Evolutionary conservation across 2,888 invertebrate genomes (phyloP).

Genomic region (Pyrgus malvae): DNA sequence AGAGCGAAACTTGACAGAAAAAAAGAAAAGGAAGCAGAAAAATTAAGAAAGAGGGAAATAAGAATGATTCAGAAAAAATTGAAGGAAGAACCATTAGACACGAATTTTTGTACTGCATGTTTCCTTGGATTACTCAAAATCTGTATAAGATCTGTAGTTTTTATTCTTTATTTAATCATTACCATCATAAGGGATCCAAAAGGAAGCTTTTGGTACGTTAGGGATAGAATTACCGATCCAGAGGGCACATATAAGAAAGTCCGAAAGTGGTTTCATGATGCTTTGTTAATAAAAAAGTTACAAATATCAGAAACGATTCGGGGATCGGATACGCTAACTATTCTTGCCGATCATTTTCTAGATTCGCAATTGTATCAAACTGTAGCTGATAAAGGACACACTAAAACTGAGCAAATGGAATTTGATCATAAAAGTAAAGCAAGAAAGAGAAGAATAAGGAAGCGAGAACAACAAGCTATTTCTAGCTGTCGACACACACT

Average conservation of each 20-base stretch:
- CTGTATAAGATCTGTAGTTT: constrained; percentile 24
- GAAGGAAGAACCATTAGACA: constrained; percentile 37
- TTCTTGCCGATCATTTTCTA: constrained; percentile 45
- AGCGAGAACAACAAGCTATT: constrained; percentile 42
- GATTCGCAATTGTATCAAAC: constrained; percentile 40
- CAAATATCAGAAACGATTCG: constrained; percentile 41
- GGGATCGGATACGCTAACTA: constrained; percentile 43
- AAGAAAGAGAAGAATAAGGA: constrained; percentile 41
- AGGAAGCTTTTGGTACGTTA: constrained; percentile 37
- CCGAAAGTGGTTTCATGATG: constrained; percentile 33
- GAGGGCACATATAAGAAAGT: constrained; percentile 36
- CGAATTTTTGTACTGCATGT: constrained; percentile 41
- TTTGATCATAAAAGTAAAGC: constrained; percentile 34
- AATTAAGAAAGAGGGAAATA: constrained; percentile 31
- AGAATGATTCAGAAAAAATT: constrained; percentile 36
- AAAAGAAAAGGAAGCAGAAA: constrained; percentile 31
- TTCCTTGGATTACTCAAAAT: constrained; percentile 41
- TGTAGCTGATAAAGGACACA: constrained; percentile 44
- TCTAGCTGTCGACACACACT: constrained; percentile 46
- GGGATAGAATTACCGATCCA: constrained; percentile 38
- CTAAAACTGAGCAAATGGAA: constrained; percentile 38
- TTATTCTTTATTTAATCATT: constrained; percentile 30
- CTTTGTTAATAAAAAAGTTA: constrained; percentile 44
- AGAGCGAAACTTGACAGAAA: constrained; percentile 35
- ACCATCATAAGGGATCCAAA: constrained; percentile 42